These are phyloP conservation scores for Lepus timidus DNA, from an alignment of 2,113 vertebrate genomes.

Conservation along the genomic window DNA sequence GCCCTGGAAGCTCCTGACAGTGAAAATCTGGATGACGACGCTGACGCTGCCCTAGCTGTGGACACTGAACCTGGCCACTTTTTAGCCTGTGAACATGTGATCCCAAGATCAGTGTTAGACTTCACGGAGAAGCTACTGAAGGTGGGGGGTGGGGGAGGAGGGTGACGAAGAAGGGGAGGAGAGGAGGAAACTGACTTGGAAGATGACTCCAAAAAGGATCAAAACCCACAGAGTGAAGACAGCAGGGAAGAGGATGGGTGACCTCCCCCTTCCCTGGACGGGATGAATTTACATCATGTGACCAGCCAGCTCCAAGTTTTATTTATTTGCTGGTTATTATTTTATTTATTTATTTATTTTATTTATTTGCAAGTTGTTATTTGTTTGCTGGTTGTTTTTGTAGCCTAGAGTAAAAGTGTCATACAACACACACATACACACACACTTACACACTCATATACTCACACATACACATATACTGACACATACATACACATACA, in stretches of 20 bases:
- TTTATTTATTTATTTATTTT: too few species aligned
- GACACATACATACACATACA: too few species aligned
- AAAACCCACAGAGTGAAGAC: slow-evolving; percentile 95
- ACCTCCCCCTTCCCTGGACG: slow-evolving; percentile 48
- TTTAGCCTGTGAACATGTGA: slow-evolving; percentile 87
- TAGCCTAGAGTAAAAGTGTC: background rate
- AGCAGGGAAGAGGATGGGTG: slow-evolving; percentile 77
- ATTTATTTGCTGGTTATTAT: too few species aligned
- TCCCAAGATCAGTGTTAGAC: too few species aligned
- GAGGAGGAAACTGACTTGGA: too few species aligned
- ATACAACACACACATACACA: too few species aligned
- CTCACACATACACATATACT: too few species aligned
- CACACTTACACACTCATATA: too few species aligned
- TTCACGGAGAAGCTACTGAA: background rate
- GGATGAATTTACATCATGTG: slow-evolving; percentile 60
- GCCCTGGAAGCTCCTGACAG: slow-evolving; percentile 93
- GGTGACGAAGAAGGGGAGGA: slow-evolving; percentile 96
- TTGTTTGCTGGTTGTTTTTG: slow-evolving; percentile 58
- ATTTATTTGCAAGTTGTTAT: background rate
- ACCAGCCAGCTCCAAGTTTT: slow-evolving; percentile 63
- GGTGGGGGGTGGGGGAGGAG: slow-evolving; percentile 89
- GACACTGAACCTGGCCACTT: slow-evolving; percentile 96
- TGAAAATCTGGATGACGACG: slow-evolving; percentile 94
- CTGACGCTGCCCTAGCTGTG: background rate
- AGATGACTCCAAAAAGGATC: too few species aligned